phyloP scores from a whole-genome alignment of 1,140 invertebrate genomes.

The Teleopsis dalmanni region DNA sequence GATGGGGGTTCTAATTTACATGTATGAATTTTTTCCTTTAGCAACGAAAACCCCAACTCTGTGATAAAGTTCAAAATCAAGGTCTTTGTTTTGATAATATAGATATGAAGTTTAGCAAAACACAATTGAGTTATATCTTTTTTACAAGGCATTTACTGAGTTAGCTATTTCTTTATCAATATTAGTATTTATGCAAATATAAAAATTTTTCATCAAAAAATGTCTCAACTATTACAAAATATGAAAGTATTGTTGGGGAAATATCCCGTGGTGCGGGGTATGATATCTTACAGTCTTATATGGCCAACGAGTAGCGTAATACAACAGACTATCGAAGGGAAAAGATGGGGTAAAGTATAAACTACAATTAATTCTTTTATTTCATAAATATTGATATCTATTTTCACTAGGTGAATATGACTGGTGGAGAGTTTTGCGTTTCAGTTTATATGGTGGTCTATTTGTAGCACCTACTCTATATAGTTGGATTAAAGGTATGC shows the following conservation, averaged over 20 bases:
- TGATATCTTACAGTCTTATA: slow-evolving; percentile 66
- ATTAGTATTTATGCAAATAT: neutral
- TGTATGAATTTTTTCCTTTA: neutral
- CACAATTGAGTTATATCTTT: too few species aligned
- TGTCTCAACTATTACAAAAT: slow-evolving; percentile 17
- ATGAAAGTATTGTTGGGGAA: slow-evolving; percentile 27
- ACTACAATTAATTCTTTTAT: neutral
- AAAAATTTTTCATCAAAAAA: neutral
- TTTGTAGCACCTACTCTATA: slow-evolving; percentile 68
- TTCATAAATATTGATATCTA: neutral
- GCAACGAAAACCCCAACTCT: neutral
- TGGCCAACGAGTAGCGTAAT: slow-evolving; percentile 62
- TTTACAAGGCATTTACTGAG: slow-evolving; percentile 1
- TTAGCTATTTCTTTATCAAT: too few species aligned
- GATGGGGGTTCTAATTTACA: too few species aligned
- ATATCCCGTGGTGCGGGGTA: slow-evolving; percentile 53
- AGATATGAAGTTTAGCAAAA: neutral
- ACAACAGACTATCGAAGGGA: slow-evolving; percentile 51
- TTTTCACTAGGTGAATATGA: slow-evolving; percentile 44
- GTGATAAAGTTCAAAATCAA: neutral
- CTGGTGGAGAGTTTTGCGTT: slow-evolving; percentile 54
- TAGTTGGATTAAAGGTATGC: slow-evolving; percentile 56
- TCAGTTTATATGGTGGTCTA: slow-evolving; percentile 61
- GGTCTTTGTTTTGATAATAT: slow-evolving; percentile 2
- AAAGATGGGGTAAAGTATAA: slow-evolving; percentile 30